phyloP scores from a whole-genome alignment of 2,113 vertebrate species.

The Pachycephala philippinensis region DNA sequence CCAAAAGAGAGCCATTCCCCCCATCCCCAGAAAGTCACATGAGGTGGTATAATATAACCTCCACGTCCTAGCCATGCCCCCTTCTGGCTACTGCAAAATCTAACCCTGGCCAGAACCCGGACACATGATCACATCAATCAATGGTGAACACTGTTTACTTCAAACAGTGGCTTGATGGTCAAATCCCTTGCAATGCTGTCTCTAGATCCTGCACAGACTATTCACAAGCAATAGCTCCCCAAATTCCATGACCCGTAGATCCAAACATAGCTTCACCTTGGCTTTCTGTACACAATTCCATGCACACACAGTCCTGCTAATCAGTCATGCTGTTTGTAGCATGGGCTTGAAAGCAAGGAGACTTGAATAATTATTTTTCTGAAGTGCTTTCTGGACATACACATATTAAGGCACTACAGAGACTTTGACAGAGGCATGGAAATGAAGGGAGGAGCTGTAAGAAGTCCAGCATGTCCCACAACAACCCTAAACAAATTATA shows the following conservation, averaged over 20 bases:
- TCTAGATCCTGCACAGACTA: not conserved
- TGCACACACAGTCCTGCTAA: not conserved
- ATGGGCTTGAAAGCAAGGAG: not conserved
- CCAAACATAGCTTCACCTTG: not conserved
- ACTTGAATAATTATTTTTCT: not conserved
- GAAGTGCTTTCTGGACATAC: not conserved
- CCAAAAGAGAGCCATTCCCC: not conserved
- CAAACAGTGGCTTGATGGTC: not conserved
- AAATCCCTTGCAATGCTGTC: not conserved
- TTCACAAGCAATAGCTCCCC: not conserved
- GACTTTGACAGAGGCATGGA: not conserved
- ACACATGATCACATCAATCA: not conserved
- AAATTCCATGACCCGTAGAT: not conserved
- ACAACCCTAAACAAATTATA: not conserved
- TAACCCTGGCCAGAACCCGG: not conserved
- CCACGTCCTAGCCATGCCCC: not conserved
- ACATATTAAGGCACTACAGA: not conserved
- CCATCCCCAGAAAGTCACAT: not conserved
- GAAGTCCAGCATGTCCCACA: not conserved
- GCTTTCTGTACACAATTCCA: not conserved
- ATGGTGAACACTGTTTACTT: not conserved
- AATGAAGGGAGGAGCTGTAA: not conserved
- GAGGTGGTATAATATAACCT: not conserved
- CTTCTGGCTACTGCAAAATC: not conserved
- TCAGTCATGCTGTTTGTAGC: not conserved